Percentiles rank a stretch among this genome's conserved stretches.
Evolutionary conservation across 2,888 invertebrate species (phyloP).

Genomic region (Dusona sp.): DNA sequence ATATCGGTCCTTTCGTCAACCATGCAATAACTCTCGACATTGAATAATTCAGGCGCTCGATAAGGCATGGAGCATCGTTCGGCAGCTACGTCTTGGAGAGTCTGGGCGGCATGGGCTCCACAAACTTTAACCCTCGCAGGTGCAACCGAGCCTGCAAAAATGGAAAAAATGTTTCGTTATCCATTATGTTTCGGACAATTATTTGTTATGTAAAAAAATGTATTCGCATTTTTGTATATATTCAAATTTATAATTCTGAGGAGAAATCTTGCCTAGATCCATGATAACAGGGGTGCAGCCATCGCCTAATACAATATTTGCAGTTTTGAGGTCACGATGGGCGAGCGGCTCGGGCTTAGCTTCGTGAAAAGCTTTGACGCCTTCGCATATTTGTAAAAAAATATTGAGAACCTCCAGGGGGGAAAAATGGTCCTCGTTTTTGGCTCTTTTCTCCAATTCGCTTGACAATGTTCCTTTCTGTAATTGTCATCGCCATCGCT

Average conservation of each 20-base stretch:
- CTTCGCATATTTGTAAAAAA: conserved; percentile 91
- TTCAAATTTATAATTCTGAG: background rate
- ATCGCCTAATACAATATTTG: conserved; percentile 92
- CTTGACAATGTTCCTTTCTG: conserved; percentile 91
- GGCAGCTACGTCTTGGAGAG: conserved; percentile 91
- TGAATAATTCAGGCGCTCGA: conserved; percentile 94
- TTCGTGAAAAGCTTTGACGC: conserved; percentile 90
- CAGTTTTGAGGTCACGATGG: conserved; percentile 94
- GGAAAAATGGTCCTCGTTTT: conserved; percentile 87
- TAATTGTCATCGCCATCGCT: conserved; percentile 61
- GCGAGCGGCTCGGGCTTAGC: conserved; percentile 90
- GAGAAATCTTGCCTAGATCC: conserved; percentile 88
- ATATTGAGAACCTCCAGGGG: conserved; percentile 89
- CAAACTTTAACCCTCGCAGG: conserved; percentile 88
- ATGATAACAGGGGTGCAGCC: conserved; percentile 91
- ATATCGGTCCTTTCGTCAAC: conserved; percentile 94
- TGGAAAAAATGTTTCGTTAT: background rate
- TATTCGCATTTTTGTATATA: too few species aligned
- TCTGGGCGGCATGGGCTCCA: conserved; percentile 89
- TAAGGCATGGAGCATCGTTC: conserved; percentile 96
- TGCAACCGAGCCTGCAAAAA: conserved; percentile 88
- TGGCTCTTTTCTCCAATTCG: conserved; percentile 88
- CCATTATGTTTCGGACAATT: background rate
- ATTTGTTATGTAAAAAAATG: background rate
- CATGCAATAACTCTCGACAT: conserved; percentile 92